Base-by-base conservation (phyloP, 2,113 vertebrate species). In the Eolophus roseicapilla region DNA sequence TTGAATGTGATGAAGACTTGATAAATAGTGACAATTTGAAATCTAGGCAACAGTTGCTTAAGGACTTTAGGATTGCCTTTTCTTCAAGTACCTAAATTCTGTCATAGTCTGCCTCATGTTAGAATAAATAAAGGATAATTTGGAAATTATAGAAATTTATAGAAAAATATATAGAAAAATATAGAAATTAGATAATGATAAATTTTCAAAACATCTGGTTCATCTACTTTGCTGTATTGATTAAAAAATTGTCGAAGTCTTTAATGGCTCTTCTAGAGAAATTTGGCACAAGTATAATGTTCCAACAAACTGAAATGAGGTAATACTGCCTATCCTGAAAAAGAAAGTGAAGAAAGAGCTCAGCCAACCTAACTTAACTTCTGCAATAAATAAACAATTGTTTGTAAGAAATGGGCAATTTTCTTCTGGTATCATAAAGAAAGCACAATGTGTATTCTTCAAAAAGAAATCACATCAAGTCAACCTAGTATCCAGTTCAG, bases 381-480 rank as follows among this genome's bases (percentile, higher is more conserved):
- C 20, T 44, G 6, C 2, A 76, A 80, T 11, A 63, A 50, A 65
- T 31, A 49, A 67, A 23, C 4, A n/a, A 5, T 31, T 11, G 0
- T 79, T 68, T 2, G 0, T 12, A 33, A 86, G n/a, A 71, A 75
- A 83, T 35, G 0, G 31, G 2, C 3, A 17, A 27, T 49, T 75
- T 57, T 5, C 3, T 53, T 59, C 43, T 29, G 6, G 4, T 55
- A 4, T 39, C 31, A 69, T 19, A 67, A 75, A 57, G 29, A 71
- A 68, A 21, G 4, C 2, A 46, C n/a, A 63, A n/a, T 35, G 35
- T n/a, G 5, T 27, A 25, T 63, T 91, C 27, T 68, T 83, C 21
- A 76, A 55, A 76, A 71, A 35, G 9, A 52, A 31, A 35, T 31
- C 6, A 8, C 29, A 44, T 23, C 43, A 63, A 76, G 15, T 13